Evolutionary conservation across 2,797 vertebrate species (phyloP).

Genomic region (Lateolabrax maculatus): DNA sequence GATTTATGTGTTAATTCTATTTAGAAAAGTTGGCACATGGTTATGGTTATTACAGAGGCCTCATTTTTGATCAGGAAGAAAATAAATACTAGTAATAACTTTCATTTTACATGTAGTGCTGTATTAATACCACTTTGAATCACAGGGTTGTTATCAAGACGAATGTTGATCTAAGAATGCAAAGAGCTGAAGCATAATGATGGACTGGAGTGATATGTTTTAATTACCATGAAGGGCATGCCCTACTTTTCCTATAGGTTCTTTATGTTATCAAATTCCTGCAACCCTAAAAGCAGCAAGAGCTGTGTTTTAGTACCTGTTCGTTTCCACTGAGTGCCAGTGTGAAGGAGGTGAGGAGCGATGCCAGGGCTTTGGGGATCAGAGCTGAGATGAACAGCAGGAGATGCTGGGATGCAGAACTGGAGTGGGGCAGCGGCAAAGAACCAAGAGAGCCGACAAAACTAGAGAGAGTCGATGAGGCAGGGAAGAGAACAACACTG

Average conservation of each 20-base stretch:
- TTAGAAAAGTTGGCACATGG: not conserved
- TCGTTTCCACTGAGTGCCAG: constrained; percentile 71
- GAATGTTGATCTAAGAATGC: not conserved
- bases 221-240: not conserved
- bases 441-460: constrained; percentile 74
- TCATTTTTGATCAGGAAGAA: not conserved
- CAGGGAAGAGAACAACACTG: not conserved
- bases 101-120: not conserved
- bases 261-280: not conserved
- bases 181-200: not conserved
- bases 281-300: not conserved
- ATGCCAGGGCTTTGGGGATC: constrained; percentile 83
- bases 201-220: not conserved
- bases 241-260: not conserved
- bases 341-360: constrained; percentile 82
- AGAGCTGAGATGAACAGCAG: constrained; percentile 83
- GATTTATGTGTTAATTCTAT: not conserved
- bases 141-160: not conserved
- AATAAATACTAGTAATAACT: not conserved
- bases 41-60: not conserved
- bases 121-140: not conserved
- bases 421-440: constrained; percentile 71
- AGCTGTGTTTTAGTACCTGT: constrained; percentile 58
- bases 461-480: constrained; percentile 33
- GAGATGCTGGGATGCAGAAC: constrained; percentile 77